Evolutionary conservation across 2,113 vertebrate genomes (phyloP), one percentile per base, ranked within the genome.

Genomic region (Tupaia tana): DNA sequence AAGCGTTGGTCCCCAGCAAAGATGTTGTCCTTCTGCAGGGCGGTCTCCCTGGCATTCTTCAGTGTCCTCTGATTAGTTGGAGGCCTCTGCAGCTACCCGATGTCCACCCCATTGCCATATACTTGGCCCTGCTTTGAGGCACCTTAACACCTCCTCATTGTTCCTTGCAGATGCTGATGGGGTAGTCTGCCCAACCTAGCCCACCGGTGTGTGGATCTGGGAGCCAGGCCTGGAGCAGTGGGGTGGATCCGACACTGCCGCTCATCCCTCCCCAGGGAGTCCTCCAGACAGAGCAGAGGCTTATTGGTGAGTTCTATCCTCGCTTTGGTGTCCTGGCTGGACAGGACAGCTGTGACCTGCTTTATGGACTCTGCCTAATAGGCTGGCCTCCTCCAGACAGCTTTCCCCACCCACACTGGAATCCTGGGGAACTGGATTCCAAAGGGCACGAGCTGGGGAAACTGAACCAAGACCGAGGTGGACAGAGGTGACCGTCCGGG

Each of bases 401-500:
- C 25, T 77, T 70, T 77, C 66, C 58, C n/a, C 12, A 56, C 74
- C 87, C 88, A 27, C 4, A 1, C 27, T 81, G 86, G 93, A 96
- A 95, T 86, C 95, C 95, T 7, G 67, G 86, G 61, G 34, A 97
- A 89, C 75, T 81, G 88, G 90, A 80, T 96, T 94, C 82, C 78
- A 19, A 34, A 7, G 22, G 20, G 24, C 63, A 9, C 11, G 16
- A 61, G 52, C 88, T n/a, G 22, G 25, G 88, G 27, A 85, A 86
- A 31, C 87, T 71, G 79, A 82, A 52, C 59, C 8, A 9, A 63
- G 77, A 15, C 70, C 64, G 61, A 13, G 75, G 83, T 83, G n/a
- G 84, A 70, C 52, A 66, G 64, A 52, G 67, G 81, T 29, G 2
- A 25, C 19, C 25, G 9, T 18, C 67, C 66, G 29, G 27, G 54